Evolutionary conservation across 2,888 invertebrate species (phyloP), one percentile per base, ranked within the genome.

Genomic region (Xestia sexstrigata): DNA sequence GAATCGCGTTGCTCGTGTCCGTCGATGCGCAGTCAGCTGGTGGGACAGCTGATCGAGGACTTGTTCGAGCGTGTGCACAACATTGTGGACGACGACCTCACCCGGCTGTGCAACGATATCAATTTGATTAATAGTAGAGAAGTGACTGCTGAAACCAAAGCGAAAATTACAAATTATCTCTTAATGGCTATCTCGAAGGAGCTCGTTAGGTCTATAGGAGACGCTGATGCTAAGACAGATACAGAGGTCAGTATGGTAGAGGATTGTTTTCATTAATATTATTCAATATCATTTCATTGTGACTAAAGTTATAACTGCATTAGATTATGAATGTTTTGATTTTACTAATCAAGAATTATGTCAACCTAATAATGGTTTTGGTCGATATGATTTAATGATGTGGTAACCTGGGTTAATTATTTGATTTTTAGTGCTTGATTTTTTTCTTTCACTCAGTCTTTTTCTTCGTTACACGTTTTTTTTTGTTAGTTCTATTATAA

Each of bases 161-260:
- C 96, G 83, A 96, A 96, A 93, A 96, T 96, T 86, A 96, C 95
- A 82, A 96, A 96, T 94, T 96, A 96, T 92, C 95, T 96, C 87
- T 91, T 96, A 90, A 96, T 96, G 96, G 96, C 96, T 90, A 96
- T 96, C 91, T 96, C 96, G 67, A 96, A 96, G 91, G 96, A 96
- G 89, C 95, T 96, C 76, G 96, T 96, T 85, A 94, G 96, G 89
- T 96, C 96, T 63, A 96, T 96, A 82, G 96, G 96, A 74, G 96
- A 96, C 82, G 96, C 96, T 26, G 96, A 96, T 83, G 96, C 96
- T 88, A 96, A 96, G 93, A 96, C 96, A 90, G 96, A 96, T 90
- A 96, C 96, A 65, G 96, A 96, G 96, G 96, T 96, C 88, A 94
- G 95, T 94, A 91, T 88, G 89, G 86, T 90, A 87, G 86, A 82